Evolutionary conservation across 2,113 vertebrate species (phyloP).

Genomic region (Halcyon malimbica): DNA sequence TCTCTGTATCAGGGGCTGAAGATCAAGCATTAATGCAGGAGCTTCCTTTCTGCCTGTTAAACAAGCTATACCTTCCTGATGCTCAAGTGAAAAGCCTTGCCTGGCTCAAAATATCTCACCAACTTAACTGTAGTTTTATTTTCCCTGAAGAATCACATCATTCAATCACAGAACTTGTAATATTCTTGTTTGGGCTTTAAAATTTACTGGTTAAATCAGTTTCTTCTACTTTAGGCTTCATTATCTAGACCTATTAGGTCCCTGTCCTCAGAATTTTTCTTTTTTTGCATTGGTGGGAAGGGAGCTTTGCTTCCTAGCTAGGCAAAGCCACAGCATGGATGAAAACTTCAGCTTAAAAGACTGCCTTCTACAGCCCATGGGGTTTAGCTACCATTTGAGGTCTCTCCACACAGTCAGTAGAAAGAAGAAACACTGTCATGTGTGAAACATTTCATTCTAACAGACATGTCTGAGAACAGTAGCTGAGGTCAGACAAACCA

Average conservation of each 20-base stretch:
- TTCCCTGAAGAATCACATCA: not conserved
- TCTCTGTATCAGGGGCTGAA: not conserved
- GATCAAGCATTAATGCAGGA: not conserved
- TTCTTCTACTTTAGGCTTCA: not conserved
- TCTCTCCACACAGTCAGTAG: not conserved
- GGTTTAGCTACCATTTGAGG: not conserved
- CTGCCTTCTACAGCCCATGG: not conserved
- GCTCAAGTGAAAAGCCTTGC: not conserved
- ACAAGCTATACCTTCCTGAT: not conserved
- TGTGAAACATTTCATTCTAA: not conserved
- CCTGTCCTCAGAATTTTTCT: not conserved
- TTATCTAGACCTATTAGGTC: not conserved
- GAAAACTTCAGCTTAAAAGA: not conserved
- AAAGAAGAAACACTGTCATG: not conserved
- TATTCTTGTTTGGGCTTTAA: not conserved
- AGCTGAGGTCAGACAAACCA: not conserved
- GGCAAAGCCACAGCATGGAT: not conserved
- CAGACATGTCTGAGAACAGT: not conserved
- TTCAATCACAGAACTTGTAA: not conserved
- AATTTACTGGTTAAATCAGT: not conserved
- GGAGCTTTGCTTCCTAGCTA: not conserved
- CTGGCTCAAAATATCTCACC: not conserved
- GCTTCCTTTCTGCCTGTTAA: not conserved
- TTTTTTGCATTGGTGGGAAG: not conserved
- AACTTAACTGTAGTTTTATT: not conserved